Evolutionary conservation across 2,888 invertebrate genomes (phyloP), one percentile per base, ranked within the genome.

Genomic region (Acrobasis consociella): DNA sequence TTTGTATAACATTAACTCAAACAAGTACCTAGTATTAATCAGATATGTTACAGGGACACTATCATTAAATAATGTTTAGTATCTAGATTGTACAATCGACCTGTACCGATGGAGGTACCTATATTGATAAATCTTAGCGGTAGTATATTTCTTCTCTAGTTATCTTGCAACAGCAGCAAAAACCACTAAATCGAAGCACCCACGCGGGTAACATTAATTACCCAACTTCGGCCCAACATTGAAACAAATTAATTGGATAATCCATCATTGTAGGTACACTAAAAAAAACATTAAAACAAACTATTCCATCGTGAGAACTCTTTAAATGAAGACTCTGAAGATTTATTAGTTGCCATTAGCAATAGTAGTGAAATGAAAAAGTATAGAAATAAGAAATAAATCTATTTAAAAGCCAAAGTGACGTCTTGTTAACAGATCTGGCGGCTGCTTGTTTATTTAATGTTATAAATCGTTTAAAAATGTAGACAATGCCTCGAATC

Each of bases 291-390:
- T 39, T 31, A 58, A 58, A 58, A 49, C 9, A 22, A 15, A 31
- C 49, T 31, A 37, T 38, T 15, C 16, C 38, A 10, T 39, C 42
- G 39, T 42, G 56, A 42, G 56, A 55, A 55, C 10, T 17, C 10
- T 56, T 56, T 42, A 42, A 31, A 10, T 53, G n/a, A 11, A 37
- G 38, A 53, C 10, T 10, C 38, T 37, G 8, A 56, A 56, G 56
- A 56, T 56, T 56, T 56, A 56, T 56, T 56, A 17, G 5, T 56
- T 56, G 37, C 11, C 52, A 22, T 52, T 13, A 56, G 17, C 56
- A 39, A 42, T 5, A 22, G 56, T 16, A 42, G 42, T 46, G 38
- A 38, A 38, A 38, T 55, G 15, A 55, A 55, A 38, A 39, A 55
- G 39, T 55, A 17, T 56, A 39, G 17, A 11, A 39, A 56, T n/a